A percentile compares a stretch with the other conserved stretches of the same genome.
These are phyloP conservation scores for Stegophylla sp. DNA, from an alignment of 2,888 invertebrate species.

Conservation along the genomic window DNA sequence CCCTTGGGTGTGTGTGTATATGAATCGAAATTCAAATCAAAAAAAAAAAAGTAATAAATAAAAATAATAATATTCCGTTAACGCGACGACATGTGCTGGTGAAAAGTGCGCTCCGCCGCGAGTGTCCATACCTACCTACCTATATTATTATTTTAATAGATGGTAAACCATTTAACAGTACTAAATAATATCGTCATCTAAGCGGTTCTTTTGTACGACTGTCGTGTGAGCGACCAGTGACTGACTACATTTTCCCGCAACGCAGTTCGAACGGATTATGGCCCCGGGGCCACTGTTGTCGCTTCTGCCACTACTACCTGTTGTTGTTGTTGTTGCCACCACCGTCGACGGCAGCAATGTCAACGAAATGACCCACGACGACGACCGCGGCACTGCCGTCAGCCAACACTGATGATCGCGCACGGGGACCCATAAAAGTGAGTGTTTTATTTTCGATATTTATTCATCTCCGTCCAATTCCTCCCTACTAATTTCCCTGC, in stretches of 20 bases:
- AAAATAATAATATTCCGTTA: too few species aligned
- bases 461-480: too few species aligned
- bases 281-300: constrained; percentile 16
- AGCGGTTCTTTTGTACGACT: not conserved
- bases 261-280: constrained; percentile 35
- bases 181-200: not conserved
- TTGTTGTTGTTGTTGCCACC: not conserved
- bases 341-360: not conserved
- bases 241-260: constrained; percentile 30
- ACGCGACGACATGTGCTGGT: not conserved
- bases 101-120: not conserved
- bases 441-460: too few species aligned
- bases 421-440: not conserved
- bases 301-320: not conserved
- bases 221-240: not conserved
- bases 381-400: not conserved
- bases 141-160: too few species aligned
- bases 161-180: too few species aligned
- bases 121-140: too few species aligned
- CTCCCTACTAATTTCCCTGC: too few species aligned
- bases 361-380: not conserved
- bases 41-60: too few species aligned
- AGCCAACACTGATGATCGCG: not conserved
- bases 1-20: not conserved
- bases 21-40: not conserved